Base-by-base conservation (phyloP, 2,797 vertebrate species). In the Eutrigla gurnardus region DNA sequence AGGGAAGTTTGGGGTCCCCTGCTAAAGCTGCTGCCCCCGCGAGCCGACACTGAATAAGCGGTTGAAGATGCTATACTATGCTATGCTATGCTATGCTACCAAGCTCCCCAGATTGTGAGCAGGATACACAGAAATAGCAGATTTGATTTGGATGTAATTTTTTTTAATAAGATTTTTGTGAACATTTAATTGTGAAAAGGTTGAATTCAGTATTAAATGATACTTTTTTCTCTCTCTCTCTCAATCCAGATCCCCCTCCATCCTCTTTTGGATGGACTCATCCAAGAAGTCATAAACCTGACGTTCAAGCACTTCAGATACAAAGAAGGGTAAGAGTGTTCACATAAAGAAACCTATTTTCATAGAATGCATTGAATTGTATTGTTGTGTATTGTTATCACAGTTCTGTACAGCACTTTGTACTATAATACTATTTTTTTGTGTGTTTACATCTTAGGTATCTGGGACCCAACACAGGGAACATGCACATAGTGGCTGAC, bases 301-400 rank as follows among this genome's bases (percentile, higher is more conserved):
- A 96, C 98, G 73, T 99, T 99, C 92, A 99, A 97, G 93, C 98
- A 99, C 96, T 99, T 99, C 95, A 99, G 97, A 92, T 99, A 99
- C 90, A 99, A 98, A 91, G 98, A 99, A 95, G 98, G 98, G 98
- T 99, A 95, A 90, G 83, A 91, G 81, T 18, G 11, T 50, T 14
- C 13, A 33, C 52, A 12, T 25, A 12, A 3, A 47, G 8, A 54
- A 62, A 47, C 32, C 83, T 74, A 62, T 35, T 33, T 9, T 42
- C 32, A 25, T 1, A 15, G 25, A 62, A 55, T 35, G 43, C 3
- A 15, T 10, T 58, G 18, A 3, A 14, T 54, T 55, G 2, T 25
- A 25, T 25, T 25, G 25, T 25, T 73, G n/a, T 66, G 3, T 53
- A 7, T 43, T 59, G 35, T 39, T 13, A 3, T 53, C 3, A 59